These are phyloP conservation scores for Thamnaconus septentrionalis DNA, from an alignment of 2,113 vertebrate genomes.

Conservation along the genomic window DNA sequence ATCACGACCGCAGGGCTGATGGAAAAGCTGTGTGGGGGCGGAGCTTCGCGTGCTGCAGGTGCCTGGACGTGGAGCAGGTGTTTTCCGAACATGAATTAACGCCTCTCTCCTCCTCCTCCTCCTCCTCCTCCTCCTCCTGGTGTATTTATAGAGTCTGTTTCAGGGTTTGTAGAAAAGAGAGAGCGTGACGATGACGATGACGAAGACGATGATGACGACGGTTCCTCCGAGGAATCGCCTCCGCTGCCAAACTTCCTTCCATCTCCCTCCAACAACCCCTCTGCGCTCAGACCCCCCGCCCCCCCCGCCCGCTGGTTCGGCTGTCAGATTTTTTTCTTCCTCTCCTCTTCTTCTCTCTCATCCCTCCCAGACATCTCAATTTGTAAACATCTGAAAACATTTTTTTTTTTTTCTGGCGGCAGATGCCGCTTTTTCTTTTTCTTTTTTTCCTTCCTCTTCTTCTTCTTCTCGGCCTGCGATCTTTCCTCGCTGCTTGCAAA, in stretches of 20 bases:
- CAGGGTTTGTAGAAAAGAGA: constrained; percentile 76
- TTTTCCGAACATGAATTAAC: constrained; percentile 69
- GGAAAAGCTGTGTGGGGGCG: no score
- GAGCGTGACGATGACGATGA: no score
- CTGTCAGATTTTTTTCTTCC: constrained; percentile 81
- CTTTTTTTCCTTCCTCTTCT: no score
- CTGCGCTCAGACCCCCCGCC: no score
- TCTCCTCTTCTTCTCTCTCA: constrained; percentile 31
- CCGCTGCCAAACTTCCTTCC: constrained; percentile 82
- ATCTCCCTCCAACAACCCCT: constrained; percentile 72
- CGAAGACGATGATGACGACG: constrained; percentile 71
- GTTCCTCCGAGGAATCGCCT: constrained; percentile 79
- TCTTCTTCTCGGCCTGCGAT: no score
- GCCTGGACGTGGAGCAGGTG: no score
- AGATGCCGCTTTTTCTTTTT: constrained; percentile 27
- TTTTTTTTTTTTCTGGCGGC: constrained; percentile 57
- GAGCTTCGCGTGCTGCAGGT: no score
- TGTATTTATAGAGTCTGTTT: constrained; percentile 87
- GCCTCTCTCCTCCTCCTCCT: constrained; percentile 22
- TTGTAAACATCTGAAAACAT: constrained; percentile 86
- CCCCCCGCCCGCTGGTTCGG: constrained; percentile 78
- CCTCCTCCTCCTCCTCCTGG: constrained; percentile 57
- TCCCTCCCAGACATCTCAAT: constrained; percentile 83
- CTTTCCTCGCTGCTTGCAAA: no score
- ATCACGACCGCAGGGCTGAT: no score